phyloP scores from a whole-genome alignment of 2,888 invertebrate genomes.

The Halictus ligatus region DNA sequence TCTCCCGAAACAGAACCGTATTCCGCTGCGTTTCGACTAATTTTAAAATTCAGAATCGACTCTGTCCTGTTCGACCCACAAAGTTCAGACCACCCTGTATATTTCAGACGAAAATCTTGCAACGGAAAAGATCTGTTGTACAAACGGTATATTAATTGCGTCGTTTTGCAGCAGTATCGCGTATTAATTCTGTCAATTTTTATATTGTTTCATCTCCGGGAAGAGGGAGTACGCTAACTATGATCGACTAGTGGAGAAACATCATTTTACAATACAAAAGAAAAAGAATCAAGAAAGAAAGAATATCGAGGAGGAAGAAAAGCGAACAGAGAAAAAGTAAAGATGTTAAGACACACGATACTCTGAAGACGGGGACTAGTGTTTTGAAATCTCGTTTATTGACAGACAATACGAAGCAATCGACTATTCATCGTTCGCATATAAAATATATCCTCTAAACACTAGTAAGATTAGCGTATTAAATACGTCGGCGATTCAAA shows the following conservation, averaged over 20 bases:
- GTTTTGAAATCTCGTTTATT: constrained; percentile 60
- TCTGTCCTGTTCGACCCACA: background rate
- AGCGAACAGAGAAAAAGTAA: background rate
- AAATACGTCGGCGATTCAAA: constrained; percentile 51
- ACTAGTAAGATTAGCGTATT: constrained; percentile 52
- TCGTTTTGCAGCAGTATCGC: constrained; percentile 45
- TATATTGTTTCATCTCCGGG: background rate
- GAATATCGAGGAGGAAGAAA: background rate
- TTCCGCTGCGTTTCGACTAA: background rate
- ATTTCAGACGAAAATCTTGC: constrained; percentile 32
- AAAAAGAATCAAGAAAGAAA: background rate
- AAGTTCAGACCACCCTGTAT: constrained; percentile 1
- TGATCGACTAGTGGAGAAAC: background rate
- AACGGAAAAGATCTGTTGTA: constrained; percentile 30
- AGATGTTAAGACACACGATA: background rate
- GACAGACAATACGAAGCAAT: constrained; percentile 59
- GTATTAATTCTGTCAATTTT: constrained; percentile 54
- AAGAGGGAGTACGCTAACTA: background rate
- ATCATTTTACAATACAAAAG: background rate
- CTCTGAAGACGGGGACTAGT: constrained; percentile 29
- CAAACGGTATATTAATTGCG: constrained; percentile 1
- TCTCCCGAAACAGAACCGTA: background rate
- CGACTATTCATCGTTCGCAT: constrained; percentile 57
- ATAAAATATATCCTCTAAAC: constrained; percentile 62
- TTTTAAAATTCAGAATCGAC: background rate